Conservation (phyloP, 2,113 vertebrate species). For the Cyprinodon brontotheroides region DNA sequence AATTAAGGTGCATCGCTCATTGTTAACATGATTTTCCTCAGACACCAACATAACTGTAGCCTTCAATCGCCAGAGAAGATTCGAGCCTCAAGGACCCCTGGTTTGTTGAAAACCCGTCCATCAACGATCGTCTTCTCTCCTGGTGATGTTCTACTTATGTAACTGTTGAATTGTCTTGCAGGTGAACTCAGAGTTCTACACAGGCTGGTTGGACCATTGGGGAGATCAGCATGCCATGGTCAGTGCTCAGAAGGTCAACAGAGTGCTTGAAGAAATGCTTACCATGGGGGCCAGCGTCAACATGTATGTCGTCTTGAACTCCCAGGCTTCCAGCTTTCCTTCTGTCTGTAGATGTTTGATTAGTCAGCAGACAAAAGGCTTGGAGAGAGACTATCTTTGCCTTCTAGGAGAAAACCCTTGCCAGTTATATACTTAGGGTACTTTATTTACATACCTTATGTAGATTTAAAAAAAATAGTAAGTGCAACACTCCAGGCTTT, state of each 20-base stretch:
- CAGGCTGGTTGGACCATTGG: conserved; percentile 98
- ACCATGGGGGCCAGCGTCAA: conserved; percentile 91
- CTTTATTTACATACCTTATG: not conserved
- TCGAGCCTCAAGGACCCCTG: conserved; percentile 89
- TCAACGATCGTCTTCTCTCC: not conserved
- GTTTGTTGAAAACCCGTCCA: conserved; percentile 71
- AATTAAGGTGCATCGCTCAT: not conserved
- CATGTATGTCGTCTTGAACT: conserved; percentile 82
- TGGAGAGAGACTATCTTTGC: not conserved
- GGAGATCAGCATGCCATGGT: conserved; percentile 84
- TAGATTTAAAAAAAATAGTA: not conserved
- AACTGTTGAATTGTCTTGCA: conserved; percentile 52
- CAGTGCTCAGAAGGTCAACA: conserved; percentile 74
- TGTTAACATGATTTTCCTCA: conserved; percentile 46
- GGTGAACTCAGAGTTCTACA: conserved; percentile 99
- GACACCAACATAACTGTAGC: conserved; percentile 85
- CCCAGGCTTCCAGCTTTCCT: not conserved
- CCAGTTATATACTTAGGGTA: not conserved
- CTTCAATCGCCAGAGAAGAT: conserved; percentile 83
- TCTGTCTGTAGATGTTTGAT: not conserved
- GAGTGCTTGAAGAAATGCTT: conserved; percentile 85
- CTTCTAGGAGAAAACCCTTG: not conserved
- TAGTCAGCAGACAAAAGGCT: not conserved
- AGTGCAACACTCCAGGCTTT: not conserved
- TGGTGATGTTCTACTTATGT: not conserved